Conservation (phyloP, 2,888 invertebrate species). For the Dolomedes plantarius region DNA sequence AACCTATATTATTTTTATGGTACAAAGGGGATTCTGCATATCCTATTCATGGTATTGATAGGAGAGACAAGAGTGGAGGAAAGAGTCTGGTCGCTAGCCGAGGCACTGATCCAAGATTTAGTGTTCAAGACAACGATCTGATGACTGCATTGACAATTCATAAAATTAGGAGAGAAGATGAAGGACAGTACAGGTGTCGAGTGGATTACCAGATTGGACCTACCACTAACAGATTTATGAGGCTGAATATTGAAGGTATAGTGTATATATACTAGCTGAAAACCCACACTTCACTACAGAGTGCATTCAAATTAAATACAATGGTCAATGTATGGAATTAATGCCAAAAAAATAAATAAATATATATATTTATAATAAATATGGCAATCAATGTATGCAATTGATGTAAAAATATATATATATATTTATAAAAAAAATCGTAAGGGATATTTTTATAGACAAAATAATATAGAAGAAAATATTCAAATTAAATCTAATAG, state of each 20-base stretch:
- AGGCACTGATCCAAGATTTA: conserved; percentile 45
- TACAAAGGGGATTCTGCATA: conserved; percentile 62
- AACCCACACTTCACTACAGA: too few species aligned
- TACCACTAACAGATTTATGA: conserved; percentile 58
- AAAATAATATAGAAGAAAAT: too few species aligned
- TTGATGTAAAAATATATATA: not conserved
- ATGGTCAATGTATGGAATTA: too few species aligned
- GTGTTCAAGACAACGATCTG: conserved; percentile 39
- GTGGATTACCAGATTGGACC: conserved; percentile 43
- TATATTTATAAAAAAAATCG: too few species aligned
- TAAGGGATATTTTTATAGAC: too few species aligned
- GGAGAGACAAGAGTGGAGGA: conserved; percentile 32
- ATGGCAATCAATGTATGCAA: too few species aligned
- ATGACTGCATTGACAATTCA: conserved; percentile 50
- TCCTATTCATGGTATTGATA: conserved; percentile 52
- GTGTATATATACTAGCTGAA: too few species aligned
- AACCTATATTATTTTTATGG: conserved; percentile 48
- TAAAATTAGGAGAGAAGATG: conserved; percentile 53
- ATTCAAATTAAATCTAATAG: too few species aligned
- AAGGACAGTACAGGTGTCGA: conserved; percentile 58
- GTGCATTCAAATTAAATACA: too few species aligned
- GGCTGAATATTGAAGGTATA: conserved; percentile 51
- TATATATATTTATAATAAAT: not conserved
- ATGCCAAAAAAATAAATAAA: too few species aligned
- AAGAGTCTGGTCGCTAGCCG: conserved; percentile 29